Evolutionary conservation across 2,113 vertebrate genomes (phyloP), one percentile per base, ranked within the genome.

Genomic region (Calyptomena viridis): DNA sequence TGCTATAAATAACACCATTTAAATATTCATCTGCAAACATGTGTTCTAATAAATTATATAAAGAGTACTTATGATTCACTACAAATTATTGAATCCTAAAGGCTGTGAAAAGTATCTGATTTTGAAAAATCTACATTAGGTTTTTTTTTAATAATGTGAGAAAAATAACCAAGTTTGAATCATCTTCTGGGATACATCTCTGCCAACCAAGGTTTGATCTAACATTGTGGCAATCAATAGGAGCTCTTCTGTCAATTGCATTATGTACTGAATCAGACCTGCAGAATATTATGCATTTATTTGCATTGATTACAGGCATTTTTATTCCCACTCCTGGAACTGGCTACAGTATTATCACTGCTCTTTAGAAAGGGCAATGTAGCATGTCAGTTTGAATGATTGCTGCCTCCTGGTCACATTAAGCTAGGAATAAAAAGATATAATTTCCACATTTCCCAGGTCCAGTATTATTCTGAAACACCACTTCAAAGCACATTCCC

Each of bases 211-310:
- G 49, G 37, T 87, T 93, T 89, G 16, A 21, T 49, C 68, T 88
- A 90, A 49, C 0, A 0, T 63, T 74, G 56, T 44, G 60, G 72
- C 93, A 96, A 95, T 90, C 94, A 92, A 64, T 83, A 59, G 49
- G 39, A 77, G 30, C 30, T 85, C 68, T 78, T 84, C 46, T 82
- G 79, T 90, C 93, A 69, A 90, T 86, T 80, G 25, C 68, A 90
- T 90, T 93, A 90, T 71, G 79, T 88, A 84, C 47, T 78, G 75
- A 31, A 91, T 83, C 84, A 97, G 75, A 60, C 47, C 59, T 93
- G 72, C 31, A 77, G 79, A 94, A 88, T 86, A 92, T 88, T 84
- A 49, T 93, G 37, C 64, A 91, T 91, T 39, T 90, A 71, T 95
- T 77, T 93, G 63, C 71, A 95, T 81, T 88, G 85, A 93, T 96